Evolutionary conservation across 2,113 vertebrate species (phyloP).

Genomic region (Pao palembangensis): DNA sequence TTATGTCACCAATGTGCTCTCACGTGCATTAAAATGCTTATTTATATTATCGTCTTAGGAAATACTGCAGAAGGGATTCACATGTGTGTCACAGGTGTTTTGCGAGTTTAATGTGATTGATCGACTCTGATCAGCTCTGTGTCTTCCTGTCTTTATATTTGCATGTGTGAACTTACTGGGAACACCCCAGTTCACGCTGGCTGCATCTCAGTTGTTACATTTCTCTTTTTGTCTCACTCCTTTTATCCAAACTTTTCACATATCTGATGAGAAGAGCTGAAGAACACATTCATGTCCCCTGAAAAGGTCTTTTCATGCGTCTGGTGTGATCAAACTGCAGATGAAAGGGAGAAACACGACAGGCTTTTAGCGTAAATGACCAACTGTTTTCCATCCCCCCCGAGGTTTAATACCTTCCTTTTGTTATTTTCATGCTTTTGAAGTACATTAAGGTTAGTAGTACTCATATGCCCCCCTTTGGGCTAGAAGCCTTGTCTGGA

Average conservation of each 20-base stretch:
- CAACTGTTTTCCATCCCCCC: conserved; percentile 1
- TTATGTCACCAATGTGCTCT: background rate
- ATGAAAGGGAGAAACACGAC: conserved; percentile 27
- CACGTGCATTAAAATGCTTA: no score
- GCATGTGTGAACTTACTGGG: conserved; percentile 22
- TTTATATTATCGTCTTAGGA: no score
- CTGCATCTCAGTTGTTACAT: background rate
- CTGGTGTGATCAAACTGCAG: conserved; percentile 14
- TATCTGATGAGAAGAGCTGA: conserved; percentile 4
- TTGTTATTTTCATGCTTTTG: conserved; percentile 34
- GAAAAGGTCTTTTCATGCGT: conserved; percentile 23
- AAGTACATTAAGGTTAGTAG: conserved; percentile 25
- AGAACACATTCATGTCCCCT: conserved; percentile 12
- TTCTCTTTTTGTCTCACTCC: conserved; percentile 1
- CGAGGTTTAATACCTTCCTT: conserved; percentile 19
- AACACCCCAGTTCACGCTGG: background rate
- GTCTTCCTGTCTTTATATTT: conserved; percentile 15
- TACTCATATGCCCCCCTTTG: conserved; percentile 8
- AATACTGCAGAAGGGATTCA: no score
- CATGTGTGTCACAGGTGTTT: no score
- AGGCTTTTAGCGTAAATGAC: conserved; percentile 6
- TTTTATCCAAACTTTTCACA: conserved; percentile 20
- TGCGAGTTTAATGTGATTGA: no score
- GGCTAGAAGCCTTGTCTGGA: conserved; percentile 8
- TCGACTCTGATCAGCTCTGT: no score